Evolutionary conservation across 2,113 vertebrate genomes (phyloP).

Genomic region (Sclerurus mexicanus): DNA sequence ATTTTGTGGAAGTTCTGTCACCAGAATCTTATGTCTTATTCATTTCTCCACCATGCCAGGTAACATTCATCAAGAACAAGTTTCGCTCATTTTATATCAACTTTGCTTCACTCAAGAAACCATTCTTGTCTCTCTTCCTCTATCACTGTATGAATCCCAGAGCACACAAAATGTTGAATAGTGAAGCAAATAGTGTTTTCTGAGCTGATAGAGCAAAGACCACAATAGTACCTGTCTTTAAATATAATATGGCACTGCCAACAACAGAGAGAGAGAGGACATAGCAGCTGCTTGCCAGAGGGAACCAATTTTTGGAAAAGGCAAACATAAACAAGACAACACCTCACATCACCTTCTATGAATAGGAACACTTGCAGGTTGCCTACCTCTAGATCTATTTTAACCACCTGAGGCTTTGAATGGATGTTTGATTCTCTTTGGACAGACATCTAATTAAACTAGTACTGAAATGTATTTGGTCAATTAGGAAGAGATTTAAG

Average conservation of each 20-base stretch:
- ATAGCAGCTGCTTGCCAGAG: neutral
- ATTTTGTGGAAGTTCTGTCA: neutral
- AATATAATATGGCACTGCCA: neutral
- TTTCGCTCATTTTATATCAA: neutral
- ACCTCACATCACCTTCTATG: neutral
- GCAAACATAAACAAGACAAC: neutral
- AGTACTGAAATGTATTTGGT: constrained; percentile 23
- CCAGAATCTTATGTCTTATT: neutral
- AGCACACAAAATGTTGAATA: neutral
- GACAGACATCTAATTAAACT: constrained; percentile 46
- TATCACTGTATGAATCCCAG: neutral
- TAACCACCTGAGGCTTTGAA: neutral
- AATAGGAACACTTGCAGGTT: neutral
- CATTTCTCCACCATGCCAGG: neutral
- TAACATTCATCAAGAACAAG: neutral
- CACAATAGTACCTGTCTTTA: neutral
- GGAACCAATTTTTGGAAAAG: neutral
- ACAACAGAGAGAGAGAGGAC: neutral
- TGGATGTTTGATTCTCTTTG: neutral
- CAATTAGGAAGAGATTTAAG: constrained; percentile 27
- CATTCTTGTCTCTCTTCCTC: neutral
- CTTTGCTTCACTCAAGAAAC: neutral
- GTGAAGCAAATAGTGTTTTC: neutral
- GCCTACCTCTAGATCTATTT: neutral
- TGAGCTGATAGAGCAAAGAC: neutral